Evolutionary conservation across 2,888 invertebrate species (phyloP).

Genomic region (Acrobeloides nanus): DNA sequence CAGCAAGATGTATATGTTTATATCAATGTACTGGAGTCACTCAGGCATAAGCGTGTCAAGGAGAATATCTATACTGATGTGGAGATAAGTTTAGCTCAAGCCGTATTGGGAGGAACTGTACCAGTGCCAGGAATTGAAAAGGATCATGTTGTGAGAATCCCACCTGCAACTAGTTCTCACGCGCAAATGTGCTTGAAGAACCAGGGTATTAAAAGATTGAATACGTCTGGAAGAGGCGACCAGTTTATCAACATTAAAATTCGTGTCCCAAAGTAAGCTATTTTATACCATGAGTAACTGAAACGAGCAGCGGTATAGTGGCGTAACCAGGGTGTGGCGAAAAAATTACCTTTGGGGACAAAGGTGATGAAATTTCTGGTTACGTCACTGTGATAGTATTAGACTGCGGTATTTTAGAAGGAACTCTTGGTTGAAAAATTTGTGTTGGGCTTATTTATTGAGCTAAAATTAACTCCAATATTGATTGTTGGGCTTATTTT

Average conservation of each 20-base stretch:
- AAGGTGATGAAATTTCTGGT: no score
- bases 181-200: constrained; percentile 72
- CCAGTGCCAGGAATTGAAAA: constrained; percentile 88
- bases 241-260: constrained; percentile 91
- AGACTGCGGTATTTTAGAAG: no score
- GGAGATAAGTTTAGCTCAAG: constrained; percentile 64
- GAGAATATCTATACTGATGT: constrained; percentile 85
- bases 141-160: constrained; percentile 81
- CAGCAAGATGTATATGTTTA: constrained; percentile 38
- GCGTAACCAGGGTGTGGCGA: no score
- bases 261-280: constrained; percentile 69
- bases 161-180: constrained; percentile 87
- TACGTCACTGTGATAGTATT: no score
- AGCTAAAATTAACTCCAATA: no score
- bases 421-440: no score
- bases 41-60: constrained; percentile 83
- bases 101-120: constrained; percentile 83
- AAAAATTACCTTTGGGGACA: no score
- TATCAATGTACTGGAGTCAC: constrained; percentile 44
- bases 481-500: no score
- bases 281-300: no score
- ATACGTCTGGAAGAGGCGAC: constrained; percentile 83
- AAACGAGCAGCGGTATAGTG: no score
- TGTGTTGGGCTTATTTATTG: no score
- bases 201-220: constrained; percentile 86